Conservation (phyloP, 2,888 invertebrate genomes). For the Buathra laborator region DNA sequence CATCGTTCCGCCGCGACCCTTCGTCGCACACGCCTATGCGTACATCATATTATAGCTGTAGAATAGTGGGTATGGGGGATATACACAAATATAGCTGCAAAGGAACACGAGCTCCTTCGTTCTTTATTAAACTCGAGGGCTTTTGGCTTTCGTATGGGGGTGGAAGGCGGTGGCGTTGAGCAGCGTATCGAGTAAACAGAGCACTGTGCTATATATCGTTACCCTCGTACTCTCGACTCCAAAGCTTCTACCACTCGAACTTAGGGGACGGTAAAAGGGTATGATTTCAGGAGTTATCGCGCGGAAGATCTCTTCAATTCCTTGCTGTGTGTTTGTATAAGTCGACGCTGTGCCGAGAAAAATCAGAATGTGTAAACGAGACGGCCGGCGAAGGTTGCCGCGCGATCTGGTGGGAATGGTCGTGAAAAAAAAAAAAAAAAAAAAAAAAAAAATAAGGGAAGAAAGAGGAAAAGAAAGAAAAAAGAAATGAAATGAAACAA, state of each 20-base stretch:
- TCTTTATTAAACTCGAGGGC: conserved; percentile 80
- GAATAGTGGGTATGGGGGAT: neutral
- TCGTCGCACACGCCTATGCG: conserved; percentile 35
- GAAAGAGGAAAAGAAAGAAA: conserved; percentile 7
- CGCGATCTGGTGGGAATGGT: conserved; percentile 10
- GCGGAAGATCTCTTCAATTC: conserved; percentile 27
- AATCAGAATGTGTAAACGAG: conserved; percentile 46
- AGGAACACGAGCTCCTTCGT: conserved; percentile 63
- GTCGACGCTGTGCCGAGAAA: conserved; percentile 44
- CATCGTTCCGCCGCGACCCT: conserved; percentile 31
- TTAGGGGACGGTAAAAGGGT: neutral
- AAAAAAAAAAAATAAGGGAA: neutral
- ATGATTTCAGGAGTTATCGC: conserved; percentile 31
- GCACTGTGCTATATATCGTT: conserved; percentile 8
- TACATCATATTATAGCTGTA: conserved; percentile 30
- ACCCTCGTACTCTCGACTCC: conserved; percentile 14
- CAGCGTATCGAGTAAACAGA: conserved; percentile 75
- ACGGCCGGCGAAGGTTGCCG: conserved; percentile 40
- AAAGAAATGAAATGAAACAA: conserved; percentile 42
- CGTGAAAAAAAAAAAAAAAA: conserved; percentile 16
- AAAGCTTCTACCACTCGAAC: conserved; percentile 15
- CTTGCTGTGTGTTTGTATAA: neutral
- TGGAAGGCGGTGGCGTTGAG: neutral
- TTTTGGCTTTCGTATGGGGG: conserved; percentile 74
- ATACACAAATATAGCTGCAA: conserved; percentile 32